Evolutionary conservation across 2,888 invertebrate species (phyloP).

Genomic region (Drosophila diplacantha): DNA sequence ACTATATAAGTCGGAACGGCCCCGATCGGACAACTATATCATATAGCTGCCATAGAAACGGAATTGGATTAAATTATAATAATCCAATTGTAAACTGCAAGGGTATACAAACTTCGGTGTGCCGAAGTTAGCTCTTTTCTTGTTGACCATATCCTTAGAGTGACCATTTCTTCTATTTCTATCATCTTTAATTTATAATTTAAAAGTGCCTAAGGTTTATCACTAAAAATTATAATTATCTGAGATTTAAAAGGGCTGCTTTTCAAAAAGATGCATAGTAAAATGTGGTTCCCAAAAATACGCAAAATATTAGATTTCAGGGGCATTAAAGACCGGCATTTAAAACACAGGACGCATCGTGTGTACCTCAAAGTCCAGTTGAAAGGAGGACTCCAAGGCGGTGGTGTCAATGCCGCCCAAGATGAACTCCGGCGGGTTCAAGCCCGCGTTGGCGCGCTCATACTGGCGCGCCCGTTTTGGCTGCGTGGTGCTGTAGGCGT

Average conservation of each 20-base stretch:
- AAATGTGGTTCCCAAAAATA: not conserved
- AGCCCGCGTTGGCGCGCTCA: slow-evolving; percentile 53
- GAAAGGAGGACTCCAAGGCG: slow-evolving; percentile 37
- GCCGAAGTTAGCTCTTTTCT: too few relatives aligned
- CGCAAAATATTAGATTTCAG: not conserved
- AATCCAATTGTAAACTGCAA: too few relatives aligned
- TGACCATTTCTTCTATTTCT: not conserved
- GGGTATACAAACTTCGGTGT: too few relatives aligned
- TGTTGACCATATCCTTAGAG: not conserved
- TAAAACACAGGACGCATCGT: not conserved
- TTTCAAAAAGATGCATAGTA: not conserved
- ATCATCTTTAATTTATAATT: not conserved
- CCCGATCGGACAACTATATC: too few relatives aligned
- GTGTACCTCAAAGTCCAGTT: slow-evolving; percentile 59
- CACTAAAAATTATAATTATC: too few relatives aligned
- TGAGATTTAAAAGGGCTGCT: not conserved
- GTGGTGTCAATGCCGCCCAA: slow-evolving; percentile 34
- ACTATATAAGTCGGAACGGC: too few relatives aligned
- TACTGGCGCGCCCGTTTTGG: slow-evolving; percentile 56
- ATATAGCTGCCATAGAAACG: too few relatives aligned
- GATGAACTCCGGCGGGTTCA: slow-evolving; percentile 58
- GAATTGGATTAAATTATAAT: too few relatives aligned
- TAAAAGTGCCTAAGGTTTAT: not conserved
- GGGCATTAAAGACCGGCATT: not conserved
- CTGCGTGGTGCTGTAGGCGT: slow-evolving; percentile 58